Percentiles rank a stretch among this genome's conserved stretches.
phyloP scores from a whole-genome alignment of 2,888 invertebrate species.

The Dryobota labecula region DNA sequence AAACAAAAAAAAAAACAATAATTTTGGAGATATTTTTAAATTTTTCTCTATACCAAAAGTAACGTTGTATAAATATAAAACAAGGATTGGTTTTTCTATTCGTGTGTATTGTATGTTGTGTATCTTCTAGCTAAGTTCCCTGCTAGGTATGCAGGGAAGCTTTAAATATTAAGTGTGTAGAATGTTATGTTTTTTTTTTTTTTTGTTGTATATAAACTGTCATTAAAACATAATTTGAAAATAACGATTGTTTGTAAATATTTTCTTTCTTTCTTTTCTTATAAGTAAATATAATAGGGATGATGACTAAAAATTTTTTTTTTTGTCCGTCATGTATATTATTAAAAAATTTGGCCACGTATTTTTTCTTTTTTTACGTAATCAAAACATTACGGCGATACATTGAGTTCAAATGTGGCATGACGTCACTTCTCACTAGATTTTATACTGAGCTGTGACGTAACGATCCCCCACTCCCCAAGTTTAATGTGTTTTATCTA shows the following conservation, averaged over 20 bases:
- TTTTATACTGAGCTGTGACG: no score
- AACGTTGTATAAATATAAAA: slow-evolving; percentile 4
- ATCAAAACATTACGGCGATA: no score
- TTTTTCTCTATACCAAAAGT: neutral
- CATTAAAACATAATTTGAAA: slow-evolving; percentile 30
- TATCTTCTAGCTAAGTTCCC: slow-evolving; percentile 4
- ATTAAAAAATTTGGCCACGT: no score
- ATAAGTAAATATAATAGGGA: neutral
- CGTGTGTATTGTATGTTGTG: slow-evolving; percentile 15
- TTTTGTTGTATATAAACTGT: slow-evolving; percentile 38
- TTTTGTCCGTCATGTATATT: no score
- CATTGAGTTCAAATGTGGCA: no score
- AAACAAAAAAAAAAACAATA: no score
- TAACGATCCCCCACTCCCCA: no score
- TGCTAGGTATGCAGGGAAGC: slow-evolving; percentile 40
- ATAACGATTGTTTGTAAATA: slow-evolving; percentile 34
- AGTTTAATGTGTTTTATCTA: no score
- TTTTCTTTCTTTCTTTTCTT: slow-evolving; percentile 1
- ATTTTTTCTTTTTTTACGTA: no score
- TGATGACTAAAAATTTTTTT: no score
- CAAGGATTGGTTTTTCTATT: neutral
- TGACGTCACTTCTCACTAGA: no score
- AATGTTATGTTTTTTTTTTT: neutral
- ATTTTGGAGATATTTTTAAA: no score
- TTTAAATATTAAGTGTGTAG: slow-evolving; percentile 31